Percentiles rank a stretch among this genome's conserved stretches.
Conservation (phyloP, 2,888 invertebrate genomes). For the Piscicola geometra region DNA sequence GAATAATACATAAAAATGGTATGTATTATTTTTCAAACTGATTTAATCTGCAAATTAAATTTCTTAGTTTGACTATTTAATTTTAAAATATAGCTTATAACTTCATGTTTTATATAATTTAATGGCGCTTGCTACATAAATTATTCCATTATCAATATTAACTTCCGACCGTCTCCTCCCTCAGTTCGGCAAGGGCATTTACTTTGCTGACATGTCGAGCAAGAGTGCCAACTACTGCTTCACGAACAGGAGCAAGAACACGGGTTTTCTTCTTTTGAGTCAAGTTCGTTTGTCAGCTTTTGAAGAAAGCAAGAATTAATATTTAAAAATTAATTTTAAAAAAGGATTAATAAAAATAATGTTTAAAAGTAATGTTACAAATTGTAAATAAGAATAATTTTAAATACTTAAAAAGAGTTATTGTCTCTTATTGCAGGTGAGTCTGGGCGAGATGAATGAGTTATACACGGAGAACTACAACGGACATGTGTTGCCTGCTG, state of each 20-base stretch:
- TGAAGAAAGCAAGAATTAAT: conserved; percentile 21
- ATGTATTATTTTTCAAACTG: no score
- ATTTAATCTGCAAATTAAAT: no score
- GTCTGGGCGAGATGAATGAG: conserved; percentile 54
- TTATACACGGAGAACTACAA: conserved; percentile 54
- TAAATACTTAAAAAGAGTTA: no score
- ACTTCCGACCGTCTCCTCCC: neutral
- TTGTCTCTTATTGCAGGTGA: conserved; percentile 47
- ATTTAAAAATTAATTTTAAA: no score
- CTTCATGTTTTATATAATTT: no score
- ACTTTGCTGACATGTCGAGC: conserved; percentile 60
- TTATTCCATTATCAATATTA: neutral
- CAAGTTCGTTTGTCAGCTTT: conserved; percentile 50
- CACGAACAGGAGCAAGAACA: conserved; percentile 52
- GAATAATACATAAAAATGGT: no score
- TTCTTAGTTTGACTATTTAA: no score
- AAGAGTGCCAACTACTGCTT: conserved; percentile 60
- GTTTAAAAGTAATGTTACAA: no score
- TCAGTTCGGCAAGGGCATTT: conserved; percentile 60
- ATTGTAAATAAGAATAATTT: no score
- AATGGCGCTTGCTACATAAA: no score
- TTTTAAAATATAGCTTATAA: no score
- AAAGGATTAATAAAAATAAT: no score
- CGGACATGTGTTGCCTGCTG: conserved; percentile 55
- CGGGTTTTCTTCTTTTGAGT: conserved; percentile 56